Evolutionary conservation across 2,797 vertebrate genomes (phyloP).

Genomic region (Pangasius sanitwongsei): DNA sequence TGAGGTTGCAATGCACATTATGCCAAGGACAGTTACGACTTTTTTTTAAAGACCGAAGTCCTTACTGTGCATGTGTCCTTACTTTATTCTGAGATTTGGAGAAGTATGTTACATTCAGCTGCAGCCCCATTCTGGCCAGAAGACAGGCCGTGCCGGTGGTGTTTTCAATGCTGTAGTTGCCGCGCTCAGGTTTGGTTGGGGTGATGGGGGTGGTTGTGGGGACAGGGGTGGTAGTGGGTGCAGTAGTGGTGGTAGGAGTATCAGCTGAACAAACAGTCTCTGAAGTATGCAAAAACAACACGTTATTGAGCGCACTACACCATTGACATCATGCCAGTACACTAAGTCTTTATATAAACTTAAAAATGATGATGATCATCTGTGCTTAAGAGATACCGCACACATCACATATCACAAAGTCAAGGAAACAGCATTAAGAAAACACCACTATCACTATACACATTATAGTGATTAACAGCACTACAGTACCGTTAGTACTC

Average conservation of each 20-base stretch:
- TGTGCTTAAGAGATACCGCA: not conserved
- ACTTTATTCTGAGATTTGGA: conserved; percentile 69
- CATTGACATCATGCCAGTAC: not conserved
- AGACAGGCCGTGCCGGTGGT: conserved; percentile 71
- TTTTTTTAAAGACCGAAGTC: not conserved
- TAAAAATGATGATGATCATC: no score
- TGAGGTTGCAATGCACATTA: not conserved
- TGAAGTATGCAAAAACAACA: conserved; percentile 59
- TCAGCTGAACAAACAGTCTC: conserved; percentile 84
- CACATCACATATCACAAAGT: not conserved
- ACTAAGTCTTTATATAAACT: not conserved
- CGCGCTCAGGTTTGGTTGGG: conserved; percentile 68
- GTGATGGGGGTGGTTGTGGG: conserved; percentile 65
- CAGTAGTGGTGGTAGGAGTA: conserved; percentile 45
- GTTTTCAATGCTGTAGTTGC: conserved; percentile 76
- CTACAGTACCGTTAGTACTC: conserved; percentile 77
- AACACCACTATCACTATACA: not conserved
- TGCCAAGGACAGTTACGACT: not conserved
- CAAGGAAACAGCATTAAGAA: not conserved
- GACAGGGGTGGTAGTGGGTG: conserved; percentile 59
- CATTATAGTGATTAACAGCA: not conserved
- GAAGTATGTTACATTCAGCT: conserved; percentile 84
- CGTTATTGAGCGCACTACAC: not conserved
- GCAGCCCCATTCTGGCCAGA: conserved; percentile 80
- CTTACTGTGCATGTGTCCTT: not conserved